These are phyloP conservation scores for Spodoptera littoralis DNA, from an alignment of 2,888 invertebrate genomes.

Conservation along the genomic window DNA sequence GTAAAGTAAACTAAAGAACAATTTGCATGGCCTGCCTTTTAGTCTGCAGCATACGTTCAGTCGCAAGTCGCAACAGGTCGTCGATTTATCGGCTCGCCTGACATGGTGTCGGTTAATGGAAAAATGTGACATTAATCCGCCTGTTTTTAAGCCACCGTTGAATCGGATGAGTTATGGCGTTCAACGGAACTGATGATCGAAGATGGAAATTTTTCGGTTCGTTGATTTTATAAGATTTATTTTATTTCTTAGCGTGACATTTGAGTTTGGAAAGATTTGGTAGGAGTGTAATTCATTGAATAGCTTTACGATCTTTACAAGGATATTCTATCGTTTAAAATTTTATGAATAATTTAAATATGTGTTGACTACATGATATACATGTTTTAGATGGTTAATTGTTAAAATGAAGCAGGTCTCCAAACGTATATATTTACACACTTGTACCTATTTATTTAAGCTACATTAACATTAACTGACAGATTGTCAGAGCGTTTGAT, in stretches of 20 bases:
- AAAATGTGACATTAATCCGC: slow-evolving; percentile 80
- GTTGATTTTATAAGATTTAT: slow-evolving; percentile 63
- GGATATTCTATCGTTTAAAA: no score
- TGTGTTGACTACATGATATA: no score
- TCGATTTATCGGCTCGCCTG: slow-evolving; percentile 76
- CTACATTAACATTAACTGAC: no score
- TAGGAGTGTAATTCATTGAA: no score
- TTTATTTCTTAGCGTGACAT: slow-evolving; percentile 34
- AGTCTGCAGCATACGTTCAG: slow-evolving; percentile 70
- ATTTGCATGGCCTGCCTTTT: slow-evolving; percentile 72
- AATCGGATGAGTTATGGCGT: slow-evolving; percentile 76
- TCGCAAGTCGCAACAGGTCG: slow-evolving; percentile 84
- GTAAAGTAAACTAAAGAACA: slow-evolving; percentile 76
- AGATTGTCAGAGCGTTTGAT: no score
- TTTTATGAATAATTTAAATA: no score
- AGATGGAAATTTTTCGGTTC: slow-evolving; percentile 69
- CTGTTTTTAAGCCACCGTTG: slow-evolving; percentile 74
- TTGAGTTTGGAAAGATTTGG: slow-evolving; percentile 1
- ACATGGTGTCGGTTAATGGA: slow-evolving; percentile 78
- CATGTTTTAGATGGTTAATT: no score
- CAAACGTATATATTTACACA: no score
- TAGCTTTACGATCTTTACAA: no score
- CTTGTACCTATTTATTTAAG: no score
- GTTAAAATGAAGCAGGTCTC: no score
- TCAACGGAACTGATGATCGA: slow-evolving; percentile 66